phyloP scores from a whole-genome alignment of 2,113 vertebrate species.

The Grallaria varia region DNA sequence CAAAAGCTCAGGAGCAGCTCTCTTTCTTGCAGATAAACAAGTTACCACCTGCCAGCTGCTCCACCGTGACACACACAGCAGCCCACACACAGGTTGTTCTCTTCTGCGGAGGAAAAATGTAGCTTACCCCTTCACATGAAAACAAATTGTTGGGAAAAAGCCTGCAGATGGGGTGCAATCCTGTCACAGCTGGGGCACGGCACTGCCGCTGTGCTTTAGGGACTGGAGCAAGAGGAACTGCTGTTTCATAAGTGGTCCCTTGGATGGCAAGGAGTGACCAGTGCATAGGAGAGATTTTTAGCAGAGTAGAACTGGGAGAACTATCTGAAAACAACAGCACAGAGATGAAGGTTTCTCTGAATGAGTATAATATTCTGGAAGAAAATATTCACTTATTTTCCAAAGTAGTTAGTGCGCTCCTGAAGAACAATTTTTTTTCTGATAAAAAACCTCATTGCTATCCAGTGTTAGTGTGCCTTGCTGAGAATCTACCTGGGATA shows the following conservation, averaged over 20 bases:
- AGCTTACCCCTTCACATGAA: fast-evolving
- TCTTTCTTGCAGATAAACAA: neutral
- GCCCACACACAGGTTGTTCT: neutral
- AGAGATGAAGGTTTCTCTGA: neutral
- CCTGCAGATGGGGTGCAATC: neutral
- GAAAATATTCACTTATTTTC: neutral
- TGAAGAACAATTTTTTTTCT: neutral
- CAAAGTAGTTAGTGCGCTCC: neutral
- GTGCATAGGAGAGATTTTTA: neutral
- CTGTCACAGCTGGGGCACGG: neutral
- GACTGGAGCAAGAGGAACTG: neutral
- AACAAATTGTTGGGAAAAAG: neutral
- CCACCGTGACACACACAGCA: fast-evolving
- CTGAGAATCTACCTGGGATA: neutral
- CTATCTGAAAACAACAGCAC: neutral
- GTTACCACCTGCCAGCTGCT: neutral
- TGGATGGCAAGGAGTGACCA: neutral
- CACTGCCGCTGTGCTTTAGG: neutral
- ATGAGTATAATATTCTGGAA: neutral
- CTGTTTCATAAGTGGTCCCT: neutral
- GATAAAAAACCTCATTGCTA: neutral
- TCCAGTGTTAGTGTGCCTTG: neutral
- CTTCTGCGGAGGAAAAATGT: neutral
- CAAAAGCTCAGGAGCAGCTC: neutral
- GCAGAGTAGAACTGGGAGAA: neutral